These are phyloP conservation scores for Polydesmus complanatus DNA, from an alignment of 2,888 invertebrate genomes.

Conservation along the genomic window DNA sequence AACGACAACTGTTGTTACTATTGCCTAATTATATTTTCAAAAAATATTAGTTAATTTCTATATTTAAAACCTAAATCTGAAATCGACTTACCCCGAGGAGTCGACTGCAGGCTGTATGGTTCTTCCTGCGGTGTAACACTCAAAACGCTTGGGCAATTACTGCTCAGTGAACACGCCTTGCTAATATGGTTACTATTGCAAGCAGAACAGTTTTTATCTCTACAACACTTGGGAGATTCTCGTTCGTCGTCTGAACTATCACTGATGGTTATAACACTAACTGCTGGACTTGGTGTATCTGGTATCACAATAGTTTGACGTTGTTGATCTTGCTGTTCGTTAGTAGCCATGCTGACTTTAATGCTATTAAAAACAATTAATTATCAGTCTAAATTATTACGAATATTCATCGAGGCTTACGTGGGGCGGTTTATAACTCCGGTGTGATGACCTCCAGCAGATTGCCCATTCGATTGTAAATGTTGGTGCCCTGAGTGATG, in stretches of 20 bases:
- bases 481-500: slow-evolving; percentile 18
- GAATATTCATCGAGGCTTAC: slow-evolving; percentile 1
- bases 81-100: slow-evolving; percentile 9
- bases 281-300: slow-evolving; percentile 88
- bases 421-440: not conserved
- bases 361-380: not conserved
- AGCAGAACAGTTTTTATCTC: slow-evolving; percentile 28
- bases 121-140: slow-evolving; percentile 19
- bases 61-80: not conserved
- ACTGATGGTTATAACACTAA: slow-evolving; percentile 87
- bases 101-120: slow-evolving; percentile 12
- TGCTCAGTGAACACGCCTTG: slow-evolving; percentile 17
- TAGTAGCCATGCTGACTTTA: slow-evolving; percentile 15
- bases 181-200: slow-evolving; percentile 22
- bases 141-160: slow-evolving; percentile 20
- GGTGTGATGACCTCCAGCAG: not conserved
- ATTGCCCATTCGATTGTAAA: slow-evolving; percentile 18
- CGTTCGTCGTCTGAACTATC: slow-evolving; percentile 80
- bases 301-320: slow-evolving; percentile 87
- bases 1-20: slow-evolving; percentile 25
- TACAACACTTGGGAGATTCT: slow-evolving; percentile 24
- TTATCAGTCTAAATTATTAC: not conserved
- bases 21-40: slow-evolving; percentile 2
- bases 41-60: too few relatives aligned
- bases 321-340: slow-evolving; percentile 32